Base-by-base conservation (phyloP, 2,797 vertebrate species). In the Cyprinella venusta region DNA sequence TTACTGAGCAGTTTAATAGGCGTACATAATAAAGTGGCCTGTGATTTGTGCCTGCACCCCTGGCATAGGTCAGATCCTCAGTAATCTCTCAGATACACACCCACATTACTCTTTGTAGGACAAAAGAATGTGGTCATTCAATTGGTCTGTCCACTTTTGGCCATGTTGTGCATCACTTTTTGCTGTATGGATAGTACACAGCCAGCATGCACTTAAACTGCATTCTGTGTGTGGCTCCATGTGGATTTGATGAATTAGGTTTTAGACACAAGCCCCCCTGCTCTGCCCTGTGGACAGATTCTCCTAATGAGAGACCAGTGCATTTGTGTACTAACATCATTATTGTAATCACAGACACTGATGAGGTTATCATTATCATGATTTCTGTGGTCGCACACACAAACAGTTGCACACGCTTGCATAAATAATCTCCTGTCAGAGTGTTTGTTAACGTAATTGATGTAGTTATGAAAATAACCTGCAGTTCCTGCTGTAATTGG, bases 331-430 rank as follows among this genome's bases (percentile, higher is more conserved):
- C 72, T 74, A 70, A 81, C 84, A 81, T 84, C 82, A 81, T 87
- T 83, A 85, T 77, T 74, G 80, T 89, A 87, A 88, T 88, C 84
- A 84, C 75, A 85, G 59, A 79, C 88, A 81, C 87, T 89, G 85
- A 89, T 89, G 83, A 87, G 85, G 75, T 87, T 83, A 89, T 83
- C 75, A 86, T 86, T 76, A 85, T 79, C 56, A 84, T 80, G 26
- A 48, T 78, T 40, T n/a, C 56, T 36, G 9, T 48, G 33, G 5
- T 42, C 61, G 45, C 40, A 54, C 38, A 65, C 36, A 21, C 82
- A 59, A 71, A 77, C 82, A 70, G 36, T 54, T 4, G 19, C 54
- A 80, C 80, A 80, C n/a, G 81, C 85, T 69, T 82, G 88, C 50
- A 85, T 87, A 79, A 84, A 88, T 89, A 72, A 88, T 86, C 33